Conservation (phyloP, 2,888 invertebrate genomes). For the Platypus cylindrus region DNA sequence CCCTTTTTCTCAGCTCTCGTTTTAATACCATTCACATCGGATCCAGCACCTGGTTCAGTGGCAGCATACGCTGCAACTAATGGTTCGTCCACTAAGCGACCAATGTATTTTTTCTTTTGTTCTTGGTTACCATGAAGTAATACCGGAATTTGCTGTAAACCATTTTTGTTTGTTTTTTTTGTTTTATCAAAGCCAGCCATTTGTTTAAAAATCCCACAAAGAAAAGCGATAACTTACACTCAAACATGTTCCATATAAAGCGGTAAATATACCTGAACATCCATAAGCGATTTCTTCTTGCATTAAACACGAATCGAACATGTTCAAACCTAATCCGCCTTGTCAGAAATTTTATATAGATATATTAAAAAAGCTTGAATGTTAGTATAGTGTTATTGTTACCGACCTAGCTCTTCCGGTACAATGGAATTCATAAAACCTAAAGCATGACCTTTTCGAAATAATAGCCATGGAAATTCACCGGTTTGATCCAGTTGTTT, state of each 20-base stretch:
- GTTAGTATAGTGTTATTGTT: no score
- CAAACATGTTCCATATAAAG: slow-evolving; percentile 76
- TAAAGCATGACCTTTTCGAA: slow-evolving; percentile 84
- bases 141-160: slow-evolving; percentile 75
- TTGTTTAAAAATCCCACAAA: neutral
- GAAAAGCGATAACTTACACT: no score
- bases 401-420: slow-evolving; percentile 60
- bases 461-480: slow-evolving; percentile 86
- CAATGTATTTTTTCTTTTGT: slow-evolving; percentile 90
- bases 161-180: neutral
- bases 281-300: slow-evolving; percentile 87
- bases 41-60: slow-evolving; percentile 92
- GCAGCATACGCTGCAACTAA: slow-evolving; percentile 88
- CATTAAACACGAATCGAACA: slow-evolving; percentile 68
- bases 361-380: no score
- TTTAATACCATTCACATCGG: slow-evolving; percentile 86
- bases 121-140: slow-evolving; percentile 71
- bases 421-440: slow-evolving; percentile 83
- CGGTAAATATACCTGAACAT: slow-evolving; percentile 85
- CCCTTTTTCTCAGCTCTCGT: slow-evolving; percentile 90
- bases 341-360: no score
- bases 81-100: slow-evolving; percentile 80
- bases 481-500: slow-evolving; percentile 81
- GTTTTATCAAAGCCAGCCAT: neutral
- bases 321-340: slow-evolving; percentile 68